These are phyloP conservation scores for Clanis bilineata DNA, from an alignment of 2,888 invertebrate genomes.

Conservation along the genomic window DNA sequence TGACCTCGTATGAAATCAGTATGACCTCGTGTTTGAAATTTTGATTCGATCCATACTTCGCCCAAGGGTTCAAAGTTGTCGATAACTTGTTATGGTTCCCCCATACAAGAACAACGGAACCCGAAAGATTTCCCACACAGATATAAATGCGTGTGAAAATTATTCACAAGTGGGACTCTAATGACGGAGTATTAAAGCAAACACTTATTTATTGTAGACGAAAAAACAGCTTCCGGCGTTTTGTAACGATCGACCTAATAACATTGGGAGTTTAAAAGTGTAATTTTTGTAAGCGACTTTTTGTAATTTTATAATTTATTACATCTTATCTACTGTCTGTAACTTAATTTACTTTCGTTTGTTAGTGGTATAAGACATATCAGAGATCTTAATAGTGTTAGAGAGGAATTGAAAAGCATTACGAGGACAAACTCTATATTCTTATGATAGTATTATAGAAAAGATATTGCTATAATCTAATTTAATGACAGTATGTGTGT, in stretches of 20 bases:
- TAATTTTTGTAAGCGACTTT: neutral
- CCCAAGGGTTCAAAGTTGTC: slow-evolving; percentile 14
- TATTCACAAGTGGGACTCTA: slow-evolving; percentile 20
- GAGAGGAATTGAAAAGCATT: too few species aligned
- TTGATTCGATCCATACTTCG: neutral
- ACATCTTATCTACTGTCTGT: too few species aligned
- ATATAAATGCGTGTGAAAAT: slow-evolving; percentile 44
- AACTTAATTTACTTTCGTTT: too few species aligned
- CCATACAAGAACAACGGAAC: slow-evolving; percentile 39
- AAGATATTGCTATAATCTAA: too few species aligned
- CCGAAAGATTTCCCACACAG: slow-evolving; percentile 46
- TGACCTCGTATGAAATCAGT: neutral
- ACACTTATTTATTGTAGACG: slow-evolving; percentile 15
- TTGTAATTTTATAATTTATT: neutral
- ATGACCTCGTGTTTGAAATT: neutral
- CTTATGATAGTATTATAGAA: too few species aligned
- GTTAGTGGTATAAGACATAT: too few species aligned
- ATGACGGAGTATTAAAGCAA: slow-evolving; percentile 15
- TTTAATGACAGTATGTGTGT: too few species aligned
- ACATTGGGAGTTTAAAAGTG: neutral
- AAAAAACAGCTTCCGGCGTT: neutral
- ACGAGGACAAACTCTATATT: too few species aligned
- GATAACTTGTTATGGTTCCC: slow-evolving; percentile 32
- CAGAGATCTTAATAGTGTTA: too few species aligned
- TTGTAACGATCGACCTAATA: neutral